Evolutionary conservation across 2,797 vertebrate genomes (phyloP), one percentile per base, ranked within the genome.

Genomic region (Acrossocheilus fasciatus): DNA sequence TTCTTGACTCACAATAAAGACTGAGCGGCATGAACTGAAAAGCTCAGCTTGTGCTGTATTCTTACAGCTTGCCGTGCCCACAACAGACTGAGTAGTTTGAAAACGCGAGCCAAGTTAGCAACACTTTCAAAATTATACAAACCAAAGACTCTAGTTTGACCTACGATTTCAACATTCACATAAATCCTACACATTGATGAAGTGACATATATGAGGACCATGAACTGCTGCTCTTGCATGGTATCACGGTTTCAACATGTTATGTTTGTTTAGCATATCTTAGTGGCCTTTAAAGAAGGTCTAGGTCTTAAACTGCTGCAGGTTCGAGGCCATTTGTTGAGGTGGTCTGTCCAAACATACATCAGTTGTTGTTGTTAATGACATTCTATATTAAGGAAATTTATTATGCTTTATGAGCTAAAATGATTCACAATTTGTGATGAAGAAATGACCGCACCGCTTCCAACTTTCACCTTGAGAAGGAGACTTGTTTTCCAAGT

Each of bases 181-280:
- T 34, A 17, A 72, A 80, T 39, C 66, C 20, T 23, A 45, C 17
- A 70, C n/a, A 59, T n/a, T 72, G 20, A 43, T 57, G n/a, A 62
- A 68, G 64, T 64, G 39, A 47, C 26, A 20, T 26, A 30, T 26
- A 6, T 8, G 18, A 80, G 77, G 77, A 73, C 52, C 39, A 62
- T 34, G 75, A 80, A 59, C 76, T 68, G 75, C 83, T 85, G 83
- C 75, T 85, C 64, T 72, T 80, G 83, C 84, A 86, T 81, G 76
- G 20, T 54, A 47, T 81, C 77, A 73, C 30, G 5, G 45, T 62
- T 79, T 70, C 43, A 23, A 82, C 45, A 62, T 50, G 76, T 78
- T 79, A 43, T 50, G 54, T 64, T 86, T 59, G 78, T 87, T 87
- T 50, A 9, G 36, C 81, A 77, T 82, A 47, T 70, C 41, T 50